phyloP scores from a whole-genome alignment of 2,888 invertebrate species.

The Punctoribates punctum region DNA sequence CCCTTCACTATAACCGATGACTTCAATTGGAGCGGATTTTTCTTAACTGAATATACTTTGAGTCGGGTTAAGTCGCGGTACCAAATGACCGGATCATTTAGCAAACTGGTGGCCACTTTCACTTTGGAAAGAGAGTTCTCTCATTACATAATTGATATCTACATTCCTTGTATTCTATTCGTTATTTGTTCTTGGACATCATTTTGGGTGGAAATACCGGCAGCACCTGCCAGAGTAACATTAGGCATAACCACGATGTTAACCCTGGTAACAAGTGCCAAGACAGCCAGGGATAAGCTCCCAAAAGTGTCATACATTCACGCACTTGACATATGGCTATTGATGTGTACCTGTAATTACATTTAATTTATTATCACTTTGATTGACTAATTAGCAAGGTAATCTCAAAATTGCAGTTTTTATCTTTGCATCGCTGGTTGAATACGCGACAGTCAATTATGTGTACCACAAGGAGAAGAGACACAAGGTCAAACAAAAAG shows the following conservation, averaged over 20 bases:
- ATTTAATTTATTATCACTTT: neutral
- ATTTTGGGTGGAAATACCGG: conserved; percentile 48
- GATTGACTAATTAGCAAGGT: neutral
- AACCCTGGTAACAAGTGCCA: conserved; percentile 48
- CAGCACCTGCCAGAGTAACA: conserved; percentile 48
- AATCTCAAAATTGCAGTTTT: conserved; percentile 38
- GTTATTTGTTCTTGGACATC: conserved; percentile 48
- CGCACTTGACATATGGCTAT: conserved; percentile 48
- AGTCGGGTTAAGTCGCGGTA: neutral
- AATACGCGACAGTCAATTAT: conserved; percentile 49
- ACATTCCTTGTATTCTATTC: conserved; percentile 47
- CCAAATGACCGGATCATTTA: conserved; percentile 44
- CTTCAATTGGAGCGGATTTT: conserved; percentile 39
- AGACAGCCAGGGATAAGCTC: conserved; percentile 47
- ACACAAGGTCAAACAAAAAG: conserved; percentile 27
- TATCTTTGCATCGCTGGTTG: conserved; percentile 47
- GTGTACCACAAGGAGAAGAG: conserved; percentile 48
- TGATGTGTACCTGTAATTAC: conserved; percentile 47
- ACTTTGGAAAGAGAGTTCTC: conserved; percentile 46
- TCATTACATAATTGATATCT: conserved; percentile 48
- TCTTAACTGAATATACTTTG: neutral
- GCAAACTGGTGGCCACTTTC: conserved; percentile 46
- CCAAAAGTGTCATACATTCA: conserved; percentile 48
- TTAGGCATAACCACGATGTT: conserved; percentile 48
- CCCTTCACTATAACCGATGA: conserved; percentile 1